phyloP scores from a whole-genome alignment of 2,888 invertebrate species.

The Orthosia gothica region DNA sequence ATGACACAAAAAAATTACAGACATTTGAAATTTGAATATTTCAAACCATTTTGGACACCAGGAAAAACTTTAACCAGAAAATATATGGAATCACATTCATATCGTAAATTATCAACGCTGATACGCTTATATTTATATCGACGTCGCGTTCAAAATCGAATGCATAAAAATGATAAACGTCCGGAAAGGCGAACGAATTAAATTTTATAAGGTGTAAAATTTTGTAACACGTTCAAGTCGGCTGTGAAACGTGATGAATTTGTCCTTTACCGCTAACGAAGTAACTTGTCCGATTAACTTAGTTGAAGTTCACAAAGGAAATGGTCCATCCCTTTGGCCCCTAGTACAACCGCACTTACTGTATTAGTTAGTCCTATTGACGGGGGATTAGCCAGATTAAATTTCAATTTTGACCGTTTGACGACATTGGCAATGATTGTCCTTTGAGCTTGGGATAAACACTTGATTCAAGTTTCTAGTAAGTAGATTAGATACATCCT shows the following conservation, averaged over 20 bases:
- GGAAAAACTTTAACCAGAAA: conserved; percentile 30
- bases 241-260: conserved; percentile 61
- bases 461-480: conserved; percentile 21
- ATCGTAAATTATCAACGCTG: conserved; percentile 40
- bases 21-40: conserved; percentile 9
- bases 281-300: conserved; percentile 67
- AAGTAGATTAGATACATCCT: conserved; percentile 9
- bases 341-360: conserved; percentile 62
- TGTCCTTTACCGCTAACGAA: conserved; percentile 63
- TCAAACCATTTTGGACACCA: conserved; percentile 7
- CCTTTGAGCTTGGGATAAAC: too few relatives aligned
- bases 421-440: too few relatives aligned
- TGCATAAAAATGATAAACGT: conserved; percentile 41
- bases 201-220: conserved; percentile 61
- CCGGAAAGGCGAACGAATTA: conserved; percentile 11
- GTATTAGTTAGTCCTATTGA: conserved; percentile 65
- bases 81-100: conserved; percentile 40
- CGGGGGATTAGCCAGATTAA: conserved; percentile 52
- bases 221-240: conserved; percentile 45
- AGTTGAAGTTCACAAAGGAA: conserved; percentile 68
- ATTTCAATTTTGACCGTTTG: too few relatives aligned
- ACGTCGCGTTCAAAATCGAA: conserved; percentile 25
- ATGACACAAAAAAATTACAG: conserved; percentile 8
- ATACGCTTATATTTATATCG: conserved; percentile 45
- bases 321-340: conserved; percentile 58